Conservation (phyloP, 2,797 vertebrate species). For the Sebastolobus altivelis region DNA sequence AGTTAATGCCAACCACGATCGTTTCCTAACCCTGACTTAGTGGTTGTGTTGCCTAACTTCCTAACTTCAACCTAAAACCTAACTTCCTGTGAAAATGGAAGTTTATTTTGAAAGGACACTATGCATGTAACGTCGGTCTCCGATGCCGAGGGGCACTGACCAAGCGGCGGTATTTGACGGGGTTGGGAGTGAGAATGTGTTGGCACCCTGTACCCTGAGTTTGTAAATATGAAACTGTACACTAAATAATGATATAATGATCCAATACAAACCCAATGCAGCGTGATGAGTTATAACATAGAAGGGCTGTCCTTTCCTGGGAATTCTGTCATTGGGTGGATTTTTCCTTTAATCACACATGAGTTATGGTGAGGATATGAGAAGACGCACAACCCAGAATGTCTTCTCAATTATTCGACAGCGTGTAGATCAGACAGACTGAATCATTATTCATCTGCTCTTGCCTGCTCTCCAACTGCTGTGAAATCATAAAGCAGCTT, state of each 20-base stretch:
- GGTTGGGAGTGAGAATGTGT: no score
- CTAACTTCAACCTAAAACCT: no score
- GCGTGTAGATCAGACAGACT: constrained; percentile 13
- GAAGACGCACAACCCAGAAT: neutral
- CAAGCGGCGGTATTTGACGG: no score
- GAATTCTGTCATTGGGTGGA: neutral
- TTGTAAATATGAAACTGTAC: neutral
- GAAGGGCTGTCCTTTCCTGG: neutral
- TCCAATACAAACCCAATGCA: neutral
- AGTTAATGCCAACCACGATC: no score
- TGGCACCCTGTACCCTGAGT: no score
- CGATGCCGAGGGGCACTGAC: no score
- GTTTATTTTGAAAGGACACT: no score
- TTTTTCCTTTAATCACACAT: constrained; percentile 29
- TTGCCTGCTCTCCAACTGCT: constrained; percentile 9
- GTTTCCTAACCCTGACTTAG: no score
- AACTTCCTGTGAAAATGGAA: no score
- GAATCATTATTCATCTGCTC: constrained; percentile 46
- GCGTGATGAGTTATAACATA: neutral
- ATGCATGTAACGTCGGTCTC: no score
- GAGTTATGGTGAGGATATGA: constrained; percentile 34
- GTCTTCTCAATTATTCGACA: constrained; percentile 27
- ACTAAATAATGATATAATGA: neutral
- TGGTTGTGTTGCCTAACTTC: no score
- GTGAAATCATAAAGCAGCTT: constrained; percentile 46